Evolutionary conservation across 2,888 invertebrate genomes (phyloP).

Genomic region (Amblyjoppa fuscipennis): DNA sequence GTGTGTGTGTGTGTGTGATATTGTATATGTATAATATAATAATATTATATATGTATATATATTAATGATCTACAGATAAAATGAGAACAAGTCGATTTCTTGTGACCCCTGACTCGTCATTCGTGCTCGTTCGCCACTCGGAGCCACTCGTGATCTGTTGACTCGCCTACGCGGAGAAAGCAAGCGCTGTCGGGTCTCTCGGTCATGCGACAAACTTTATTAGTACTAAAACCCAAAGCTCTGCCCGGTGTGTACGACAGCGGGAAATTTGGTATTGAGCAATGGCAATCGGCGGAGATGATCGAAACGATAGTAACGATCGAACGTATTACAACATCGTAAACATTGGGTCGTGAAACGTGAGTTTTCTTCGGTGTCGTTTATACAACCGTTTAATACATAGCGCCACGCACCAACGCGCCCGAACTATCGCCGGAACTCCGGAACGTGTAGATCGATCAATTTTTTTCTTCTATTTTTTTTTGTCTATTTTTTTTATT

Average conservation of each 20-base stretch:
- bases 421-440: not conserved
- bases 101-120: not conserved
- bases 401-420: not conserved
- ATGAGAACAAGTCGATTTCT: not conserved
- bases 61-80: not conserved
- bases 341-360: slow-evolving; percentile 24
- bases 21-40: too few species aligned
- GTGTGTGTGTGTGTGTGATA: too few species aligned
- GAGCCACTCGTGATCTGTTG: slow-evolving; percentile 15
- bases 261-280: slow-evolving; percentile 14
- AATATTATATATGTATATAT: too few species aligned
- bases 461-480: slow-evolving; percentile 12
- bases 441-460: not conserved
- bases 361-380: not conserved
- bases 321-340: slow-evolving; percentile 51
- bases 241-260: not conserved
- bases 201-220: slow-evolving; percentile 12
- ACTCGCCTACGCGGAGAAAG: slow-evolving; percentile 34
- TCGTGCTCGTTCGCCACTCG: not conserved
- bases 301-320: slow-evolving; percentile 51
- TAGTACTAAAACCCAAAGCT: not conserved
- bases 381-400: slow-evolving; percentile 7
- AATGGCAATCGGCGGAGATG: slow-evolving; percentile 40
- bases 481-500: not conserved
- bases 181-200: not conserved